Evolutionary conservation across 2,888 invertebrate genomes (phyloP).

Genomic region (Leuctra nigra): DNA sequence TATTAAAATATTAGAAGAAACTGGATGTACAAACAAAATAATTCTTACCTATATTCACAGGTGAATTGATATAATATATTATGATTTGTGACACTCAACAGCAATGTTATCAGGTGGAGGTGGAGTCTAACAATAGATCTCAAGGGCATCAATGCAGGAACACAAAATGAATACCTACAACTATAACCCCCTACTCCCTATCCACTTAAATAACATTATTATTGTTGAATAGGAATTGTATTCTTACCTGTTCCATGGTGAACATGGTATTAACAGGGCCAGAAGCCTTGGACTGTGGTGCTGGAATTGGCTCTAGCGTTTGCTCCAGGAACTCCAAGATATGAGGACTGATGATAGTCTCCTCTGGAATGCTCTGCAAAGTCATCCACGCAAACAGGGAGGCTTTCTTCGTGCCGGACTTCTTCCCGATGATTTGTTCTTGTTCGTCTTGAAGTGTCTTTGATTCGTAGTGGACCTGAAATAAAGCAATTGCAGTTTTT

Average conservation of each 20-base stretch:
- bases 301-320: conserved; percentile 90
- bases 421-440: conserved; percentile 39
- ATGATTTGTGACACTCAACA: no score
- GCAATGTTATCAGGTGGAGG: no score
- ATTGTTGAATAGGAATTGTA: no score
- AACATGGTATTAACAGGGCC: conserved; percentile 32
- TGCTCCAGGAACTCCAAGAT: conserved; percentile 96
- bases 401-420: conserved; percentile 73
- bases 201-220: no score
- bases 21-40: no score
- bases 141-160: no score
- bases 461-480: conserved; percentile 71
- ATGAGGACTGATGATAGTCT: conserved; percentile 95
- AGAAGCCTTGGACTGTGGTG: conserved; percentile 29
- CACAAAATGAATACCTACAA: no score
- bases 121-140: no score
- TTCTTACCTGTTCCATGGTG: conserved; percentile 32
- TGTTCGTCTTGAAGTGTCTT: conserved; percentile 60
- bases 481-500: not conserved
- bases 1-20: no score
- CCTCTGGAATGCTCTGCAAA: conserved; percentile 93
- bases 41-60: no score
- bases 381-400: conserved; percentile 94
- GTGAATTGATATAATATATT: no score
- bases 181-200: no score